A percentile compares a stretch with the other conserved stretches of the same genome.
phyloP scores from a whole-genome alignment of 2,888 invertebrate genomes.

The Eumerus sabulonum region DNA sequence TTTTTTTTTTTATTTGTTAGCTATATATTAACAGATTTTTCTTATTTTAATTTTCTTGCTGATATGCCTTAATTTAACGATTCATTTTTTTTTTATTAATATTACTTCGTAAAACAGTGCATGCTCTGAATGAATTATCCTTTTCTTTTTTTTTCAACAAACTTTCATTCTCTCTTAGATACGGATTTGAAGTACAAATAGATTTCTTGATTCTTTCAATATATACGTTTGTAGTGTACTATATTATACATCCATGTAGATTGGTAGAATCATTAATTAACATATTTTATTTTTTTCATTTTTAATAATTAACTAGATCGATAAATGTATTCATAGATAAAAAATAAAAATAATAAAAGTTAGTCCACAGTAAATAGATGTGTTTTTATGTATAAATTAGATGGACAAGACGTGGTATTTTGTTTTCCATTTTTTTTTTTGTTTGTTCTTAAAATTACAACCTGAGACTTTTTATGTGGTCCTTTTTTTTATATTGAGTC shows the following conservation, averaged over 20 bases:
- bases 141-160: conserved; percentile 54
- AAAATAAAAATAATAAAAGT: too few species aligned
- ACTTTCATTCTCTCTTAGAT: conserved; percentile 36
- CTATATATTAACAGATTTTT: conserved; percentile 76
- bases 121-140: conserved; percentile 28
- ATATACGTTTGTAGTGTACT: conserved; percentile 9
- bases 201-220: conserved; percentile 23
- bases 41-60: conserved; percentile 54
- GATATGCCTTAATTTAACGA: conserved; percentile 68
- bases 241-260: background rate
- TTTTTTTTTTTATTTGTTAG: conserved; percentile 52
- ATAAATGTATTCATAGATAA: conserved; percentile 57
- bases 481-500: conserved; percentile 42
- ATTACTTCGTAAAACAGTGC: conserved; percentile 42
- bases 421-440: conserved; percentile 30
- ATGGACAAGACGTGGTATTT: conserved; percentile 56
- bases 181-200: conserved; percentile 63
- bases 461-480: conserved; percentile 66
- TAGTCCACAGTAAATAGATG: conserved; percentile 63
- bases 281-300: conserved; percentile 24
- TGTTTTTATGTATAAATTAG: conserved; percentile 46
- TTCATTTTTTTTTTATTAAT: too few species aligned
- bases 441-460: conserved; percentile 64
- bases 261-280: conserved; percentile 54
- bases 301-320: conserved; percentile 58